phyloP scores from a whole-genome alignment of 2,888 invertebrate genomes.

The Pinctada fucata region DNA sequence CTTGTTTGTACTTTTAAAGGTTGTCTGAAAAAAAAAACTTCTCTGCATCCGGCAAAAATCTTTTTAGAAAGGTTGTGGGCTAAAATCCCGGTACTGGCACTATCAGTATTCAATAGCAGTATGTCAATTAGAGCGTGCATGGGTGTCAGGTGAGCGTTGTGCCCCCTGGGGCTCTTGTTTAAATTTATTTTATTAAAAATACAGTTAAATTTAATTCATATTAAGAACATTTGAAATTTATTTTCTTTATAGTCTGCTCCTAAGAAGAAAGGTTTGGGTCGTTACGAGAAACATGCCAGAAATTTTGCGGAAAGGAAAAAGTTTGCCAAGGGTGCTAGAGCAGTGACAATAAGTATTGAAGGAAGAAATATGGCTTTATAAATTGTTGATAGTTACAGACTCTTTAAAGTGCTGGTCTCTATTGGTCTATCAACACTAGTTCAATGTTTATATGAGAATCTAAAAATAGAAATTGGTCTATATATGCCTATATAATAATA shows the following conservation, averaged over 20 bases:
- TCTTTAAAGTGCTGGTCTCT: background rate
- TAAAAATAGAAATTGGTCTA: background rate
- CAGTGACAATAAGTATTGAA: slow-evolving; percentile 96
- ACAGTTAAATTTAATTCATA: no score
- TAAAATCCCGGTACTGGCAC: no score
- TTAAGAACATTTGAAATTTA: background rate
- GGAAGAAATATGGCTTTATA: slow-evolving; percentile 96
- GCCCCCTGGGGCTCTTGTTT: no score
- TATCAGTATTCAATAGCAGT: no score
- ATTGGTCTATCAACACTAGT: background rate
- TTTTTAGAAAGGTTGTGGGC: no score
- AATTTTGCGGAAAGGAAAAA: slow-evolving; percentile 85
- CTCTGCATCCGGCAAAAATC: no score
- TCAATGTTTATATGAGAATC: background rate
- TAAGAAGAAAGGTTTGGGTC: slow-evolving; percentile 88
- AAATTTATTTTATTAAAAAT: no score
- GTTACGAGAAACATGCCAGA: slow-evolving; percentile 95
- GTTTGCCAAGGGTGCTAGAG: slow-evolving; percentile 83
- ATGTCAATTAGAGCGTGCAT: no score
- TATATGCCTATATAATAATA: background rate
- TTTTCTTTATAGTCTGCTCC: background rate
- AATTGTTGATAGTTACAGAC: slow-evolving; percentile 27
- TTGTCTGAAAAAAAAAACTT: no score
- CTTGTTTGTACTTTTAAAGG: no score
- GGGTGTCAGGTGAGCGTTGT: no score